A percentile compares a stretch with the other conserved stretches of the same genome.
Conservation (phyloP, 2,797 vertebrate species). For the Cyprinodon diabolis region DNA sequence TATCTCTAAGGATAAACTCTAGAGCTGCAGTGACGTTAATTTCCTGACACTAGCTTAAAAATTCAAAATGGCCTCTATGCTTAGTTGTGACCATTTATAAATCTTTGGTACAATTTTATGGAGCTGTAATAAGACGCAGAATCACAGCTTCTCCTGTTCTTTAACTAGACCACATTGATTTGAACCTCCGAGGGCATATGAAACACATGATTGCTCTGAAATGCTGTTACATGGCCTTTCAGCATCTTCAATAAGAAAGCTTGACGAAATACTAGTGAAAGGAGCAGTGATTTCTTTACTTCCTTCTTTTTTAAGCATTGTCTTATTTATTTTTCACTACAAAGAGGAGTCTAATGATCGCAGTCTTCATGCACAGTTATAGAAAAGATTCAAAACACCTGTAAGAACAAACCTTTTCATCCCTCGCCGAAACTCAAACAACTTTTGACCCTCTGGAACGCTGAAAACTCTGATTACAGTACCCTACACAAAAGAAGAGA, state of each 20-base stretch:
- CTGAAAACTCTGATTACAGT: conserved; percentile 94
- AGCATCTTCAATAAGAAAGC: not conserved
- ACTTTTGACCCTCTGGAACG: conserved; percentile 88
- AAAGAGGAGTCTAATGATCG: not conserved
- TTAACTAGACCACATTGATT: not conserved
- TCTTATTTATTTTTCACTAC: not conserved
- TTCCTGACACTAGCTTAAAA: not conserved
- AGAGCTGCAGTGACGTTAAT: too few relatives aligned
- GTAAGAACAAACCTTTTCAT: conserved; percentile 89
- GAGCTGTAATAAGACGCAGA: not conserved
- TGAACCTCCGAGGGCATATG: not conserved
- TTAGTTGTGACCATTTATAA: not conserved
- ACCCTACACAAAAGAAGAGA: conserved; percentile 77
- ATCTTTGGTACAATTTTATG: not conserved
- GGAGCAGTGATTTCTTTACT: too few relatives aligned
- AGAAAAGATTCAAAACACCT: not conserved
- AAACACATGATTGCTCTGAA: not conserved
- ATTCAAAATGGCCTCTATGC: not conserved
- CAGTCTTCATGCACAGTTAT: not conserved
- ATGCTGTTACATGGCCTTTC: not conserved
- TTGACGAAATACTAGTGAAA: not conserved
- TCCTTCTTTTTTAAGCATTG: too few relatives aligned
- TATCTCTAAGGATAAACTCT: not conserved
- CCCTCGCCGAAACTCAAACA: conserved; percentile 93
- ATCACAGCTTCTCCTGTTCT: not conserved